Evolutionary conservation across 2,113 vertebrate genomes (phyloP).

Genomic region (Charina bottae): DNA sequence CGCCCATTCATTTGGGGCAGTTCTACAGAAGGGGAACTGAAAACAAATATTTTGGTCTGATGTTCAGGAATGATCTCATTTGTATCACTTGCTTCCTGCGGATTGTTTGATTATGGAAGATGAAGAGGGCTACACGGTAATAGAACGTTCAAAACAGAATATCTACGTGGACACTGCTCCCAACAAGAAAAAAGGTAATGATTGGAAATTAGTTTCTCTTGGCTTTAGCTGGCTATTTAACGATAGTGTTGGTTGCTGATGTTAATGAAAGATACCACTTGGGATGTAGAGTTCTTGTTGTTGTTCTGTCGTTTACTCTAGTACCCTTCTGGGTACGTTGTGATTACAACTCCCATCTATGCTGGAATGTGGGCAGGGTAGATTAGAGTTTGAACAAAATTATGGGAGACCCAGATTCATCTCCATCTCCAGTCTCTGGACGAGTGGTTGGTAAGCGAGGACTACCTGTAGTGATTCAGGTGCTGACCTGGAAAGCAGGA

Average conservation of each 20-base stretch:
- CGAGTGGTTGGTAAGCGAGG: no score
- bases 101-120: constrained; percentile 15
- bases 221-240: not conserved
- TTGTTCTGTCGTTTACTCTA: no score
- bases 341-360: not conserved
- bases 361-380: not conserved
- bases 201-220: no score
- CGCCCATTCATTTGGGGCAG: not conserved
- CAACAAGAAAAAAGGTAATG: not conserved
- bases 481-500: no score
- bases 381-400: not conserved
- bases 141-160: not conserved
- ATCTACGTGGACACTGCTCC: not conserved
- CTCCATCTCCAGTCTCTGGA: no score
- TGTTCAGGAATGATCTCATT: not conserved
- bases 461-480: no score
- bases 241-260: not conserved
- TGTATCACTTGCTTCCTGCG: not conserved
- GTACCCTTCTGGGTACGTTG: not conserved
- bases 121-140: constrained; percentile 1
- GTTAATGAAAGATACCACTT: not conserved
- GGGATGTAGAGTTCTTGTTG: no score
- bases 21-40: not conserved
- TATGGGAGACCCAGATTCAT: not conserved
- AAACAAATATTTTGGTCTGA: not conserved